Conservation (phyloP, 2,797 vertebrate species). For the Chaenodraco wilsoni region DNA sequence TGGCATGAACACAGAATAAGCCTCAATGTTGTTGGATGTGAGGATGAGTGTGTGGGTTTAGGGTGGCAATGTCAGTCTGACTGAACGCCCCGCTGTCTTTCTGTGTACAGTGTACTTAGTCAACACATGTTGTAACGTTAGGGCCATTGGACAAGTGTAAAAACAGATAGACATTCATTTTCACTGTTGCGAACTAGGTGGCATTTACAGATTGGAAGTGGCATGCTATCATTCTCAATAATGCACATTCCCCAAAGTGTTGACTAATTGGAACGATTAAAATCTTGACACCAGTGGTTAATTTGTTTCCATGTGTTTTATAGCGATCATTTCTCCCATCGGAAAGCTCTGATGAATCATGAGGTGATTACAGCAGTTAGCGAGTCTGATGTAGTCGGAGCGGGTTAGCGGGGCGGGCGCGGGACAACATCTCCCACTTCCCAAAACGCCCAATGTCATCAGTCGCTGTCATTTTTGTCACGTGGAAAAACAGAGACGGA, state of each 20-base stretch:
- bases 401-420: constrained; percentile 11
- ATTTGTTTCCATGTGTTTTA: constrained; percentile 82
- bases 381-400: constrained; percentile 48
- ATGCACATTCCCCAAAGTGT: constrained; percentile 74
- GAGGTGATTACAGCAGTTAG: constrained; percentile 68
- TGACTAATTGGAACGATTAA: constrained; percentile 85
- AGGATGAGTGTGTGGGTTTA: constrained; percentile 17
- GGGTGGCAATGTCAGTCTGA: constrained; percentile 4
- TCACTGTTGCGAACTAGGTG: constrained; percentile 47
- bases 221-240: constrained; percentile 71
- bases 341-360: constrained; percentile 75
- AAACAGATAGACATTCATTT: constrained; percentile 35
- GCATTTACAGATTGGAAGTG: constrained; percentile 61
- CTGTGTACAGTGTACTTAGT: constrained; percentile 22
- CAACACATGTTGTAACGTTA: constrained; percentile 24
- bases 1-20: constrained; percentile 27
- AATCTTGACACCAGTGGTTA: constrained; percentile 77
- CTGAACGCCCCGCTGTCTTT: constrained; percentile 14
- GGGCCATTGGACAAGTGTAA: constrained; percentile 44
- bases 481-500: constrained; percentile 1
- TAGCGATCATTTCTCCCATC: constrained; percentile 76
- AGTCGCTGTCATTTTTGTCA: constrained; percentile 44
- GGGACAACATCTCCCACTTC: constrained; percentile 26
- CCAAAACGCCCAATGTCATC: constrained; percentile 51
- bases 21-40: constrained; percentile 11